Percentiles rank a stretch among this genome's conserved stretches.
Evolutionary conservation across 2,888 invertebrate species (phyloP).

Genomic region (Sinohyriopsis cumingii): DNA sequence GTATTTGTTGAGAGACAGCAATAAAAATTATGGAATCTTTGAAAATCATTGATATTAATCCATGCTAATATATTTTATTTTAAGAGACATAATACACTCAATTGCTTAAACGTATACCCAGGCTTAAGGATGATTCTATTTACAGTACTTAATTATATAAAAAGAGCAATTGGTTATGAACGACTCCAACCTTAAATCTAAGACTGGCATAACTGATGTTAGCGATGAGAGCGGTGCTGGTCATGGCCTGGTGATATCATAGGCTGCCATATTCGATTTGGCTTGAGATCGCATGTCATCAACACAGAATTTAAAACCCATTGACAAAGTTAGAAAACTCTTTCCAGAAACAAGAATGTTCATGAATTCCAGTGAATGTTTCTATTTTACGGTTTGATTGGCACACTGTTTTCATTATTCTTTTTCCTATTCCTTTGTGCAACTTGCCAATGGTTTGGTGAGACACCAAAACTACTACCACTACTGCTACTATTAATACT

Average conservation of each 20-base stretch:
- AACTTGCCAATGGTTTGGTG: too few relatives aligned
- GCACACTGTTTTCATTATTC: not conserved
- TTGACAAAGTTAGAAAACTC: constrained; percentile 75
- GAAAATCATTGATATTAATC: constrained; percentile 21
- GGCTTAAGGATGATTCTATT: too few relatives aligned
- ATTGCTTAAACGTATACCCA: too few relatives aligned
- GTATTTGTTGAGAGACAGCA: too few relatives aligned
- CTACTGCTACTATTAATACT: constrained; percentile 35
- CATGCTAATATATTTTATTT: too few relatives aligned
- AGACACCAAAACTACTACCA: too few relatives aligned
- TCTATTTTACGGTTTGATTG: too few relatives aligned
- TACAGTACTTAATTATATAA: too few relatives aligned
- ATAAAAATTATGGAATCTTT: too few relatives aligned
- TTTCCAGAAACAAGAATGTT: constrained; percentile 85
- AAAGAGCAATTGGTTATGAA: not conserved
- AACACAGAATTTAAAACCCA: constrained; percentile 33
- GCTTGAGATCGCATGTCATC: not conserved
- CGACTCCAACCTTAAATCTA: constrained; percentile 7
- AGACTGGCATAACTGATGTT: constrained; percentile 15
- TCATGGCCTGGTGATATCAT: not conserved
- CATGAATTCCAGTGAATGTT: constrained; percentile 73
- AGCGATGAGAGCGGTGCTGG: constrained; percentile 5
- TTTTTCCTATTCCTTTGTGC: too few relatives aligned
- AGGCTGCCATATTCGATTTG: not conserved
- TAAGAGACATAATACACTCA: too few relatives aligned